These are phyloP conservation scores for Epinotia bilunana DNA, from an alignment of 2,888 invertebrate genomes.

Conservation along the genomic window DNA sequence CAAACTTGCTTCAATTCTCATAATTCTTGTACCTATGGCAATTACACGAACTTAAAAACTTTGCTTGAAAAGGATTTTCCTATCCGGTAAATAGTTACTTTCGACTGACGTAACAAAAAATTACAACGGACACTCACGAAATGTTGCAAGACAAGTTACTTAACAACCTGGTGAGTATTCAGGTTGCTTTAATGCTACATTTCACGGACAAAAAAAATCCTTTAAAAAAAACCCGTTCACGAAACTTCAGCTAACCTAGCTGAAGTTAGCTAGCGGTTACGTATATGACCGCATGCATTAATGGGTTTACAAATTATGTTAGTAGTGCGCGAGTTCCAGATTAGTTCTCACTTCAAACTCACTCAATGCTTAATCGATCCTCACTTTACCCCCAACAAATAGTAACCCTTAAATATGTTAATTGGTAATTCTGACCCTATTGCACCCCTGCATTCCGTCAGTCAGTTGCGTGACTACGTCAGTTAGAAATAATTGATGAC, in stretches of 20 bases:
- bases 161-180: not conserved
- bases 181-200: not conserved
- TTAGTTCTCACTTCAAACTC: constrained; percentile 3
- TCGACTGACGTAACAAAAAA: not conserved
- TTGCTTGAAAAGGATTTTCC: not conserved
- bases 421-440: constrained; percentile 56
- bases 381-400: constrained; percentile 19
- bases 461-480: constrained; percentile 58
- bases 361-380: constrained; percentile 7
- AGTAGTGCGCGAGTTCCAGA: not conserved
- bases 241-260: too few relatives aligned
- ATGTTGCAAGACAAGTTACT: not conserved
- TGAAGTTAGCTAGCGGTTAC: too few relatives aligned
- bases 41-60: not conserved
- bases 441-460: constrained; percentile 62
- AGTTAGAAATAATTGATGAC: constrained; percentile 46
- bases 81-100: not conserved
- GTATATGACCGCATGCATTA: too few relatives aligned
- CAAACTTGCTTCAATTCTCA: too few relatives aligned
- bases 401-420: constrained; percentile 49
- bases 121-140: not conserved
- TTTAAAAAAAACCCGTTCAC: too few relatives aligned
- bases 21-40: too few relatives aligned
- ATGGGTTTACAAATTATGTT: not conserved
- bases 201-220: not conserved